Evolutionary conservation across 2,888 invertebrate genomes (phyloP), one percentile per base, ranked within the genome.

Genomic region (Hipparchia semele): DNA sequence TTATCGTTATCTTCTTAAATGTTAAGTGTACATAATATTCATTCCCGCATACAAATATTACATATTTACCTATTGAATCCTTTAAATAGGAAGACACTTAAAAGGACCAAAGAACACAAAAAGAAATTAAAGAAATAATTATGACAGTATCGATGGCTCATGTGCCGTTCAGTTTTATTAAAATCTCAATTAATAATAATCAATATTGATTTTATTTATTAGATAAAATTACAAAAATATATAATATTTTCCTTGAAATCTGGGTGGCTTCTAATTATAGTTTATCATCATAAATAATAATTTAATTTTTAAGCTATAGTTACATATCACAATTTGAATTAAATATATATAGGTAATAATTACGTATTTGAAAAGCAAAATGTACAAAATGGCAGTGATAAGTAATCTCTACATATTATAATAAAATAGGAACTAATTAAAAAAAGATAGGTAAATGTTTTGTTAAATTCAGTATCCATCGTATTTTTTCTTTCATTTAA

Each of bases 301-400:
- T 61, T 39, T 45, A n/a, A 62, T 12, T 62, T 46, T 4, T 39
- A 64, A 23, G 4, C 46, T 64, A 64, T 12, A 10, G 51, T 49
- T 64, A 64, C 39, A 39, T 39, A 39, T 64, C 64, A 64, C 64
- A 64, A 51, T 51, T 64, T 23, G 51, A 23, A 8, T 49, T n/a
- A 2, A n/a, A 13, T 9, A 23, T 23, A 23, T 39, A n/a, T 12
- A 45, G 10, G 62, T 46, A 3, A 67, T 61, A 66, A 10, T 13
- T 5, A 66, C 12, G 39, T 39, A 67, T 54, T 54, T 56, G 5
- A 39, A 9, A 67, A 67, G 58, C 46, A 13, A 67, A 56, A 12
- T 56, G 58, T 68, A 68, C 58, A 56, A 68, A 58, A 58, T 68
- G 68, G 68, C 68, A 68, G 68, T 68, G 68, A 68, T 23, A 68